Evolutionary conservation across 2,113 vertebrate genomes (phyloP).

Genomic region (Notiomystis cincta): DNA sequence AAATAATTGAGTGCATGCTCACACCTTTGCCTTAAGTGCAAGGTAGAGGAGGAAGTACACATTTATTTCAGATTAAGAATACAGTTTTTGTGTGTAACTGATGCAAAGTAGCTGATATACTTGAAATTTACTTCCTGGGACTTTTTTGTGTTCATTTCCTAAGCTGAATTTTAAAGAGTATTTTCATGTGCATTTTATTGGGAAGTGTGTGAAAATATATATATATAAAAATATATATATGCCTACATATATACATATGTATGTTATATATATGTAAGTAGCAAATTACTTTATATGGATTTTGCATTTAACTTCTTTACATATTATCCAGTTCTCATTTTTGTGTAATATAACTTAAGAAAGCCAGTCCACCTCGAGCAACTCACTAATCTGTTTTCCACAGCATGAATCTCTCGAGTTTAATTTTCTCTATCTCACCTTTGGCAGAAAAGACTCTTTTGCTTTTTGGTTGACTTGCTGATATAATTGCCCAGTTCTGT

Average conservation of each 20-base stretch:
- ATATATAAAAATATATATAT: neutral
- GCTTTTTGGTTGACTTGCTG: neutral
- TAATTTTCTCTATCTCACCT: neutral
- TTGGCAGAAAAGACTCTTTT: neutral
- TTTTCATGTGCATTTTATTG: neutral
- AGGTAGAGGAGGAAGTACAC: neutral
- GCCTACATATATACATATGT: neutral
- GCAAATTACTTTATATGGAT: neutral
- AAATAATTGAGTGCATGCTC: neutral
- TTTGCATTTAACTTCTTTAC: neutral
- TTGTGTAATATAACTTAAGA: neutral
- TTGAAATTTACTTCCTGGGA: neutral
- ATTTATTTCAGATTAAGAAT: neutral
- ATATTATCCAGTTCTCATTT: neutral
- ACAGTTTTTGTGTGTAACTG: neutral
- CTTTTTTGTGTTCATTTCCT: neutral
- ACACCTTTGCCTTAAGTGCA: neutral
- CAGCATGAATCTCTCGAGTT: neutral
- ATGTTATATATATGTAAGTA: neutral
- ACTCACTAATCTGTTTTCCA: neutral
- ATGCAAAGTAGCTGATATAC: neutral
- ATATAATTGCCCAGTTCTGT: neutral
- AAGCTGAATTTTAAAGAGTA: neutral
- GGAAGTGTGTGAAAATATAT: neutral
- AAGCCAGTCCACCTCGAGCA: neutral